A percentile compares a stretch with the other conserved stretches of the same genome.
Conservation (phyloP, 2,888 invertebrate species). For the Dynastes hyllus region DNA sequence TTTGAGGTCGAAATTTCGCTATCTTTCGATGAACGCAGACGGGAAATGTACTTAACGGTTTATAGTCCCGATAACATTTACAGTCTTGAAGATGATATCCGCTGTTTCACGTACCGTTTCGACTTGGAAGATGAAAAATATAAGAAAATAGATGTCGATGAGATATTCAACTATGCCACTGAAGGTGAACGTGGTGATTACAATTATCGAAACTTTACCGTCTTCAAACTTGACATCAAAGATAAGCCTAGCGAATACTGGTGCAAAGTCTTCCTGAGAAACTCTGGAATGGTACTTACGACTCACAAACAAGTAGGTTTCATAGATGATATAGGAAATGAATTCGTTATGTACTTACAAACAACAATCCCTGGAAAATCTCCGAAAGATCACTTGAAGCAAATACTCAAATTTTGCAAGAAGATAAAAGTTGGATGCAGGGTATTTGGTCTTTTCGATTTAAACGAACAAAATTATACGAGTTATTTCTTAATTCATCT, state of each 20-base stretch:
- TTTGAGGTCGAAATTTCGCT: slow-evolving; percentile 20
- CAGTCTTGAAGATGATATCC: slow-evolving; percentile 72
- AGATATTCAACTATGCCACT: slow-evolving; percentile 59
- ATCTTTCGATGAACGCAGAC: slow-evolving; percentile 54
- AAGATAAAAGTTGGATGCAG: slow-evolving; percentile 17
- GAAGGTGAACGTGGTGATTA: slow-evolving; percentile 9
- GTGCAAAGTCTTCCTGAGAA: slow-evolving; percentile 76
- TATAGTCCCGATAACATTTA: slow-evolving; percentile 71
- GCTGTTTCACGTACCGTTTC: slow-evolving; percentile 75
- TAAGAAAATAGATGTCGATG: slow-evolving; percentile 70
- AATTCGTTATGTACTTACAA: slow-evolving; percentile 54
- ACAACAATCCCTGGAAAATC: not conserved
- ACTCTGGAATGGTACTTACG: slow-evolving; percentile 71
- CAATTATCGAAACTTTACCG: slow-evolving; percentile 56
- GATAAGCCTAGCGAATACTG: slow-evolving; percentile 78
- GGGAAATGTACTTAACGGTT: slow-evolving; percentile 70
- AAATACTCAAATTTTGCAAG: slow-evolving; percentile 6
- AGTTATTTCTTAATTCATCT: slow-evolving; percentile 48
- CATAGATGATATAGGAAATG: slow-evolving; percentile 63
- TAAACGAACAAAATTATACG: slow-evolving; percentile 31
- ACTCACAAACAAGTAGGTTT: slow-evolving; percentile 74
- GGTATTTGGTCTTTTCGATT: slow-evolving; percentile 14
- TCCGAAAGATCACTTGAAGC: not conserved
- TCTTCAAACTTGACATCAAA: slow-evolving; percentile 73
- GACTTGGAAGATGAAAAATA: slow-evolving; percentile 66